Evolutionary conservation across 2,888 invertebrate genomes (phyloP), one percentile per base, ranked within the genome.

Genomic region (Formica aserva): DNA sequence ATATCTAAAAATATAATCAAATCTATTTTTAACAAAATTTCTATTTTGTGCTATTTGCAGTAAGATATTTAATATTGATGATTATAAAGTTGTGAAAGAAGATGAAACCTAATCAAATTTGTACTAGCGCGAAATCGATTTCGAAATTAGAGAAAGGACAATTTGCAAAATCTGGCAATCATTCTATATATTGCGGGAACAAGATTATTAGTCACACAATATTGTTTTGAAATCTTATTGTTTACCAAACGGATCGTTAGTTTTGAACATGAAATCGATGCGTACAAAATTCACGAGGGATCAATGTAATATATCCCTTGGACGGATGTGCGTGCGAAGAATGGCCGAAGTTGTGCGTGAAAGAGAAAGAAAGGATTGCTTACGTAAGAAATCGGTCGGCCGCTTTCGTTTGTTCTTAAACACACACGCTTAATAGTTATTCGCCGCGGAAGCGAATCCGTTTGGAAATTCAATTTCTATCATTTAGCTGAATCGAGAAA

Each of bases 111-210:
- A 22, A 35, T 9, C 15, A 15, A 52, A 71, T 35, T 26, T 72
- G 32, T 1, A 3, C 26, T 5, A 60, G 18, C 26, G 41, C n/a
- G n/a, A 32, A 75, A 45, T 41, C 18, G 11, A 38, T 0, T 57
- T n/a, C 3, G 15, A 48, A 75, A 60, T 74, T 74, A 41, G 29
- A 62, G 22, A 41, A 18, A 13, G 13, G 8, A 74, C 11, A 41
- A 74, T 74, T 60, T 74, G n/a, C n/a, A 15, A 41, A 13, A 38
- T 74, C 29, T 62, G n/a, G 9, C 74, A 62, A 74, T 41, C n/a
- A 8, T 1, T 6, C 18, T 60, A 41, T 13, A 29, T 62, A n/a
- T 62, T 62, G n/a, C 9, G 26, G 41, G 29, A 45, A 62, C 29
- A 41, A 45, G 74, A 75, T 75, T 45, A 45, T 74, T 63, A 63